Evolutionary conservation across 35 echinoderm and acorn worm species (phyloP).

Genomic region (Eucidaris tribuloides): DNA sequence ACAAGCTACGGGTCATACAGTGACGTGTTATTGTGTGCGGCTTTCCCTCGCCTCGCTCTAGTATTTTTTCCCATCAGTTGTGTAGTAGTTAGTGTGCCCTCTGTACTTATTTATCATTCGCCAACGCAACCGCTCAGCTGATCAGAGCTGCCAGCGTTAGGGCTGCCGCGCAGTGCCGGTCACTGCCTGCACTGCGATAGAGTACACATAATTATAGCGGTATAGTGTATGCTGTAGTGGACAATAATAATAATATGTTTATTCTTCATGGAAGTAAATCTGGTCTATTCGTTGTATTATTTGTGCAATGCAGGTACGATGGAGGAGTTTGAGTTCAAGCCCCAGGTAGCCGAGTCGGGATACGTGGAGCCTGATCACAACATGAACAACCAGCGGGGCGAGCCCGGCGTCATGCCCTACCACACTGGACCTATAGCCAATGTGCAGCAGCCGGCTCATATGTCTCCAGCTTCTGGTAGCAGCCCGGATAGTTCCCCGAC

Average conservation of each 20-base stretch:
- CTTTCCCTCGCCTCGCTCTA: neutral
- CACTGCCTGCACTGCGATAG: neutral
- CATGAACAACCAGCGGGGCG: constrained; percentile 67
- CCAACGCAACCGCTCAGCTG: constrained; percentile 32
- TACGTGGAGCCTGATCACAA: constrained; percentile 84
- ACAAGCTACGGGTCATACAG: neutral
- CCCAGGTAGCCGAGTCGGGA: constrained; percentile 67
- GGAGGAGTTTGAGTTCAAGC: constrained; percentile 95
- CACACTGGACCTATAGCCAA: constrained; percentile 44
- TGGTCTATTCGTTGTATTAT: constrained; percentile 30
- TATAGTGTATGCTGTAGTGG: neutral
- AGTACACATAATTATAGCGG: neutral
- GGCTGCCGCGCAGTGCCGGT: neutral
- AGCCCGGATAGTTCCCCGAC: constrained; percentile 67
- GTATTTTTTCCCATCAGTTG: constrained; percentile 13
- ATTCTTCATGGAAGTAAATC: constrained; percentile 6
- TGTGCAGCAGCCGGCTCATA: constrained; percentile 24
- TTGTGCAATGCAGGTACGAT: constrained; percentile 70
- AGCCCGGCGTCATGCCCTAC: constrained; percentile 30
- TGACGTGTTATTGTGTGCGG: constrained; percentile 12
- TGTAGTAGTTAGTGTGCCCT: neutral
- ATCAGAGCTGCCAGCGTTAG: neutral
- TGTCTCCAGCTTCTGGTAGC: constrained; percentile 64
- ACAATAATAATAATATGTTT: neutral
- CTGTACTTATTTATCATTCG: constrained; percentile 6